These are phyloP conservation scores for Danaus melanippus DNA, from an alignment of 1,140 invertebrate genomes.

Conservation along the genomic window DNA sequence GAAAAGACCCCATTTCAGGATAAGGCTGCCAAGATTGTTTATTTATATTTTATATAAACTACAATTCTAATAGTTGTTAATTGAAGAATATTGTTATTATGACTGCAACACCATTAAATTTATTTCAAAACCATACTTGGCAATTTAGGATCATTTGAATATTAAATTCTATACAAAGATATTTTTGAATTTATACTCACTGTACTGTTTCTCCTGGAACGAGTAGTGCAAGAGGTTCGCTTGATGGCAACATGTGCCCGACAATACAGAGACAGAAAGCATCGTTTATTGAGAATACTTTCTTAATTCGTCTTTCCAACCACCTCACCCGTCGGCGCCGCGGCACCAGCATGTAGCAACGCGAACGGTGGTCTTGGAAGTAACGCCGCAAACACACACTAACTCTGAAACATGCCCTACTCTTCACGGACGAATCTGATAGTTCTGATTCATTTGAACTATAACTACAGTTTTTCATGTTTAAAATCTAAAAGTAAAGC, in stretches of 20 bases:
- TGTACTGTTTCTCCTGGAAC: constrained; percentile 21
- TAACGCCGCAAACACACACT: constrained; percentile 25
- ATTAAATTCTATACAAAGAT: too few relatives aligned
- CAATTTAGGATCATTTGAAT: too few relatives aligned
- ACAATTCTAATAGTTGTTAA: too few relatives aligned
- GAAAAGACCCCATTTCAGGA: too few relatives aligned
- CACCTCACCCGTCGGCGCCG: constrained; percentile 18
- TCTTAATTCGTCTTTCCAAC: constrained; percentile 22
- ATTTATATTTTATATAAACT: too few relatives aligned
- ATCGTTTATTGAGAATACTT: constrained; percentile 17
- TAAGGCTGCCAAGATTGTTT: too few relatives aligned
- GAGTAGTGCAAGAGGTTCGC: constrained; percentile 22
- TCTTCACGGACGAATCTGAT: background rate
- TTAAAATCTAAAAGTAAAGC: background rate
- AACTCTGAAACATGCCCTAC: constrained; percentile 16
- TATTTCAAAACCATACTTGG: too few relatives aligned
- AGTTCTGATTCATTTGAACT: constrained; percentile 5
- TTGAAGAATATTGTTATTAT: too few relatives aligned
- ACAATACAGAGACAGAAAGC: constrained; percentile 18
- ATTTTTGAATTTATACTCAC: constrained; percentile 11
- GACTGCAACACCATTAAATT: too few relatives aligned
- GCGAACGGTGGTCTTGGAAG: constrained; percentile 24
- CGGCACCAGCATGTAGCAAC: constrained; percentile 16
- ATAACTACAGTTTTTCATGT: constrained; percentile 3
- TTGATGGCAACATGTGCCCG: constrained; percentile 23